Base-by-base conservation (phyloP, 2,888 invertebrate species). In the Lypha dubia region DNA sequence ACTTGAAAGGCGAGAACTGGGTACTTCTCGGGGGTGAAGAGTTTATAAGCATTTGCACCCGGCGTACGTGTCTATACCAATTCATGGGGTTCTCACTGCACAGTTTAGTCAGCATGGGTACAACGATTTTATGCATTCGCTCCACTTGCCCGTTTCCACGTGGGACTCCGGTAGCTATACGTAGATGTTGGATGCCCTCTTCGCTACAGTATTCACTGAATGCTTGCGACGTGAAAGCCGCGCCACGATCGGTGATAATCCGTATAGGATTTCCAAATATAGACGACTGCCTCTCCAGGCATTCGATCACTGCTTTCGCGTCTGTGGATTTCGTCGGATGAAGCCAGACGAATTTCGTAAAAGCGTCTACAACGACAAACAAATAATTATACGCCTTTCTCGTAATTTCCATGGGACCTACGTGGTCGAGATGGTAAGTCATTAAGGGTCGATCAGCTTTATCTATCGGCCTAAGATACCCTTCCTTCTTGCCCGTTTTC, bases 41-140 rank as follows among this genome's bases (percentile, higher is more conserved):
- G 8, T 74, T 62, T 35, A 63, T 74, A 8, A 74, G 5, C 24
- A 17, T 62, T 11, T 74, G 63, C 2, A 74, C 65, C 1, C 56
- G 63, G 5, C 75, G 13, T 20, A 76, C 58, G 13, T 67, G 76
- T 46, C 56, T 65, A 11, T 58, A 75, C 75, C 56, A 75, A 32
- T n/a, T 75, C 15, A 15, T 44, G 8, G 32, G 46, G 9, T 56
- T 44, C 13, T 65, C 44, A 17, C 17, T 32, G 11, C 62, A 75
- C 32, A 56, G 13, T 5, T 65, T 46, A 15, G 28, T 17, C 22
- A 51, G 20, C 24, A 73, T 44, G 7, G 38, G 35, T 15, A 56
- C 20, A 6, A 56, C 17, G 5, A 56, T 49, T 53, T 38, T 68
- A 15, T 58, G 63, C 6, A 75, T 65, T 15, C 75, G 63, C 22